Evolutionary conservation across 1,140 invertebrate species (phyloP).

Genomic region (Zaprionus gabonicus): DNA sequence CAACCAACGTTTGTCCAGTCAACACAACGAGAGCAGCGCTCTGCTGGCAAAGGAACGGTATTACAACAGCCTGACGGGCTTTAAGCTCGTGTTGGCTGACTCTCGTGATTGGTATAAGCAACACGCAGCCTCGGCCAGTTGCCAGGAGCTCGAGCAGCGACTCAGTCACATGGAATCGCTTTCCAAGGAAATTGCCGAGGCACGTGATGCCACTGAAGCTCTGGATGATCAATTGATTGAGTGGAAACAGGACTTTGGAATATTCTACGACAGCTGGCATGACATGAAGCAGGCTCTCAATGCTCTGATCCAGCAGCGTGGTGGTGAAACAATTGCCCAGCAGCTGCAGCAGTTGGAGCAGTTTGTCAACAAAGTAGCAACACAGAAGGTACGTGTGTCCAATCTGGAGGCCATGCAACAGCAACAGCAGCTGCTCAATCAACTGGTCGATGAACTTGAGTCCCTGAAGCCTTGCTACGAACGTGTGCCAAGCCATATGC

Average conservation of each 20-base stretch:
- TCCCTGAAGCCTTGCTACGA: constrained; percentile 84
- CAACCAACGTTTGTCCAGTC: constrained; percentile 46
- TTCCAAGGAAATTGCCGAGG: constrained; percentile 69
- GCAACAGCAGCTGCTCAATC: constrained; percentile 83
- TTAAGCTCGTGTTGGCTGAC: constrained; percentile 80
- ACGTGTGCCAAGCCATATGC: constrained; percentile 56
- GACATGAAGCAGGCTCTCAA: constrained; percentile 81
- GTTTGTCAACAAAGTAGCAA: constrained; percentile 83
- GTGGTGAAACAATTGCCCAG: constrained; percentile 58
- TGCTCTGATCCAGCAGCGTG: constrained; percentile 73
- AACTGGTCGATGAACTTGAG: constrained; percentile 82
- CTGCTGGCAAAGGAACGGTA: constrained; percentile 77
- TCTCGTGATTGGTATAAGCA: constrained; percentile 84
- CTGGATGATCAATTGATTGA: constrained; percentile 66
- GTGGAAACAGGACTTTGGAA: constrained; percentile 80
- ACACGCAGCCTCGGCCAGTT: constrained; percentile 73
- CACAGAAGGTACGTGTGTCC: constrained; percentile 86
- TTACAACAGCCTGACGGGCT: constrained; percentile 82
- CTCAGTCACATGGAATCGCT: constrained; percentile 81
- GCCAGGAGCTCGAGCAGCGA: constrained; percentile 76
- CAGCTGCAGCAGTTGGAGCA: constrained; percentile 62
- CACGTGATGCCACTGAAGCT: constrained; percentile 59
- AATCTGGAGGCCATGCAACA: constrained; percentile 82
- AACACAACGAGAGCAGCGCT: constrained; percentile 54
- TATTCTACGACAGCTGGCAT: constrained; percentile 82